phyloP scores from a whole-genome alignment of 2,113 vertebrate species.

The Cyanistes caeruleus region DNA sequence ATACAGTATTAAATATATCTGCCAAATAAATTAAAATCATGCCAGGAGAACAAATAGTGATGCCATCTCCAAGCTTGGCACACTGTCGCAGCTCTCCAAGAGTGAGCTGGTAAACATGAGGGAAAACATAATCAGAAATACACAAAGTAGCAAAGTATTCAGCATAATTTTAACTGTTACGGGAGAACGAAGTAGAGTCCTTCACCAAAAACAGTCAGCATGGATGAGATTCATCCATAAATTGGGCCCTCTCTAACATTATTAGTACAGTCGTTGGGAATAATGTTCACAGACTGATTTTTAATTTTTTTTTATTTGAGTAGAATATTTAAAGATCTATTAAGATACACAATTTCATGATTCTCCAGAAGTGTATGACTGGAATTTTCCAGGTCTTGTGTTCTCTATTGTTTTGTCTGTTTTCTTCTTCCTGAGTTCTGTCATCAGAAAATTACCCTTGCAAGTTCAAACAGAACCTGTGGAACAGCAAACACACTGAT shows the following conservation, averaged over 20 bases:
- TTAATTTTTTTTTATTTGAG: neutral
- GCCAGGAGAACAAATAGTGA: neutral
- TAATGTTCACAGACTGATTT: neutral
- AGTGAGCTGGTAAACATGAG: neutral
- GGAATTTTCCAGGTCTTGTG: neutral
- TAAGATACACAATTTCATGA: neutral
- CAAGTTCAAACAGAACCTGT: constrained; percentile 92
- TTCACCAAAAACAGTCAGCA: neutral
- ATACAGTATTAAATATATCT: neutral
- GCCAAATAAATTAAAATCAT: neutral
- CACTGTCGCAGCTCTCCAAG: neutral
- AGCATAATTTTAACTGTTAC: neutral
- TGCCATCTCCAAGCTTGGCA: neutral
- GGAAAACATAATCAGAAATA: neutral
- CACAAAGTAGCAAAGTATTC: neutral
- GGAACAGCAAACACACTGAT: neutral
- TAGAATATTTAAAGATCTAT: neutral
- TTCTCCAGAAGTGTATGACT: neutral
- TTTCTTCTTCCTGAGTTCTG: neutral
- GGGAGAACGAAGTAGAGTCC: neutral
- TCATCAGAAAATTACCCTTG: constrained; percentile 84
- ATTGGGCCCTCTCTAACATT: neutral
- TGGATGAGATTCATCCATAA: neutral
- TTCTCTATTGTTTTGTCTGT: neutral
- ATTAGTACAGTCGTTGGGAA: neutral